Evolutionary conservation across 2,797 vertebrate genomes (phyloP).

Genomic region (Chelidonichthys spinosus): DNA sequence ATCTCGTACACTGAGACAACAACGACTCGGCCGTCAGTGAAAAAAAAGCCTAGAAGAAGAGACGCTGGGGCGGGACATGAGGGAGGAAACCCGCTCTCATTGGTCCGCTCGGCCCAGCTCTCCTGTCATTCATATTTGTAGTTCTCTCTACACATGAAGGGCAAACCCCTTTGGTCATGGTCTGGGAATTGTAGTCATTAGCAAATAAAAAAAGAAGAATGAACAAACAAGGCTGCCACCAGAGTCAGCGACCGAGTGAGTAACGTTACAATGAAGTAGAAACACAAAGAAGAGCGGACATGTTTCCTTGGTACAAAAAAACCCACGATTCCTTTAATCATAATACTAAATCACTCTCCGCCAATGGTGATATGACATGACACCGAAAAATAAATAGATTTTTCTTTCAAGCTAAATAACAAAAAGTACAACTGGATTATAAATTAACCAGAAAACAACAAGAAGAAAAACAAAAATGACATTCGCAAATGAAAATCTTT

Average conservation of each 20-base stretch:
- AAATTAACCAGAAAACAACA: conserved; percentile 83
- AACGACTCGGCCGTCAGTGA: conserved; percentile 58
- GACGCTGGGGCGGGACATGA: conserved; percentile 53
- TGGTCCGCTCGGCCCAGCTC: conserved; percentile 50
- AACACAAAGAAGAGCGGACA: conserved; percentile 67
- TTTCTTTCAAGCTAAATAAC: conserved; percentile 80
- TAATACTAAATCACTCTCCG: conserved; percentile 80
- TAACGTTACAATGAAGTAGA: conserved; percentile 69
- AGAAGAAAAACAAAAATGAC: conserved; percentile 62
- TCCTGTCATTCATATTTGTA: conserved; percentile 69
- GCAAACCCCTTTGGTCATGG: conserved; percentile 83
- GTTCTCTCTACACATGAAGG: conserved; percentile 73
- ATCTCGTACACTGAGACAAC: conserved; percentile 72
- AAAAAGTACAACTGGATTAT: conserved; percentile 83
- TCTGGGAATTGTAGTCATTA: conserved; percentile 79
- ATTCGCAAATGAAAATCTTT: conserved; percentile 81
- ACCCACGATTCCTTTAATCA: conserved; percentile 57
- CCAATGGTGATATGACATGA: conserved; percentile 72
- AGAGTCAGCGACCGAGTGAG: conserved; percentile 71
- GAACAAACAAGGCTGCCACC: conserved; percentile 73
- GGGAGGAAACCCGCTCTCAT: conserved; percentile 60
- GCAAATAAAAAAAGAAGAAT: conserved; percentile 49
- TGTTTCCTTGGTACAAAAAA: conserved; percentile 67
- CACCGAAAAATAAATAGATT: conserved; percentile 85
- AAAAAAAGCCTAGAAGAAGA: conserved; percentile 72